Percentiles rank a stretch among this genome's conserved stretches.
Conservation (phyloP, 2,797 vertebrate genomes). For the Helostoma temminkii region DNA sequence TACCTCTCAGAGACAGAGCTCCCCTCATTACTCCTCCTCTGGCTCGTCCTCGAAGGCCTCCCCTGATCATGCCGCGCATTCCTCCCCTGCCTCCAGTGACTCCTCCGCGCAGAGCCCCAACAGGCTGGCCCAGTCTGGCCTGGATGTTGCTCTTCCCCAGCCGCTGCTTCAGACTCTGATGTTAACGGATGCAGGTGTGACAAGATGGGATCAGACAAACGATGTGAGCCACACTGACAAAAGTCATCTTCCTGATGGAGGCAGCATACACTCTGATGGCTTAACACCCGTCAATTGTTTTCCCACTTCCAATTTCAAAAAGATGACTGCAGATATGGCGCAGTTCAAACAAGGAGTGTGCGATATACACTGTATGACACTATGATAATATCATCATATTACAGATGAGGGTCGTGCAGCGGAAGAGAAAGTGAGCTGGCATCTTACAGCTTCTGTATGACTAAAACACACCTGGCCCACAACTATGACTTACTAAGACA, state of each 20-base stretch:
- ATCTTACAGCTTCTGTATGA: too few relatives aligned
- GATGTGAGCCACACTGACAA: background rate
- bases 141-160: slow-evolving; percentile 98
- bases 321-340: too few relatives aligned
- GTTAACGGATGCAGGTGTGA: slow-evolving; percentile 1
- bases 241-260: background rate
- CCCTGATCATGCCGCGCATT: slow-evolving; percentile 89
- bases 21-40: slow-evolving; percentile 89
- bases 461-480: too few relatives aligned
- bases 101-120: slow-evolving; percentile 87
- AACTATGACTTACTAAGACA: too few relatives aligned
- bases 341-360: too few relatives aligned
- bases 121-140: slow-evolving; percentile 92
- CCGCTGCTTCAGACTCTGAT: slow-evolving; percentile 96
- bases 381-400: too few relatives aligned
- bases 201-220: background rate
- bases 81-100: slow-evolving; percentile 85
- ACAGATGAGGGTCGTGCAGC: too few relatives aligned
- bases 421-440: too few relatives aligned
- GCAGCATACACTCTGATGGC: background rate
- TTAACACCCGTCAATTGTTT: too few relatives aligned
- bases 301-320: too few relatives aligned
- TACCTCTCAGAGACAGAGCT: slow-evolving; percentile 89
- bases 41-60: slow-evolving; percentile 89
- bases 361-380: too few relatives aligned